Conservation (phyloP, 2,797 vertebrate genomes). For the Cichlasoma orientale region DNA sequence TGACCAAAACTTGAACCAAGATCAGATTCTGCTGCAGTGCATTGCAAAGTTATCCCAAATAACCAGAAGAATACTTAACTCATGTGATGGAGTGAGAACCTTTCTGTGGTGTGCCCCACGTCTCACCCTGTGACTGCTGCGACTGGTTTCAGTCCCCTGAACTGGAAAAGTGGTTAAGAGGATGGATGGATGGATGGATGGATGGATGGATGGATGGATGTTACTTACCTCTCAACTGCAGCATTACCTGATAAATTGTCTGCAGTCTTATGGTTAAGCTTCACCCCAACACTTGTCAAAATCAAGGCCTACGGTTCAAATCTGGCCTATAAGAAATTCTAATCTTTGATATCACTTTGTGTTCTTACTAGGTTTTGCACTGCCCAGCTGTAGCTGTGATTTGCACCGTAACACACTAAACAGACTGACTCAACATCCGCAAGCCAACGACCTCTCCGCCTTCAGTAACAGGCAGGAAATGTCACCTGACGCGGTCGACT, state of each 20-base stretch:
- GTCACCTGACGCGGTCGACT: too few relatives aligned
- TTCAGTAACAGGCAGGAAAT: too few relatives aligned
- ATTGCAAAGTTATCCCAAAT: neutral
- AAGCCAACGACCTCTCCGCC: too few relatives aligned
- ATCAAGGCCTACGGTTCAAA: too few relatives aligned
- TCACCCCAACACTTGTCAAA: neutral
- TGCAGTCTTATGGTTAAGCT: neutral
- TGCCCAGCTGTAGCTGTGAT: neutral
- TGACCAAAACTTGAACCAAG: neutral
- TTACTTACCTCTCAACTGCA: neutral
- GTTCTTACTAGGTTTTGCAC: neutral
- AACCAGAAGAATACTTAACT: neutral
- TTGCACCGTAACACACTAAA: neutral
- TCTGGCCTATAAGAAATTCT: too few relatives aligned
- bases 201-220: neutral
- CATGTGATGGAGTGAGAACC: rapidly evolving
- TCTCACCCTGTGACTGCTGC: neutral
- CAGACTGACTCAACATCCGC: neutral
- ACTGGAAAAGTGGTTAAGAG: too few relatives aligned
- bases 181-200: too few relatives aligned
- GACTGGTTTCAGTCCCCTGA: neutral
- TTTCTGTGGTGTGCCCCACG: neutral
- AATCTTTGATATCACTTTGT: neutral
- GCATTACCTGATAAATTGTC: neutral
- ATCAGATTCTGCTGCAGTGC: neutral